A percentile compares a stretch with the other conserved stretches of the same genome.
Evolutionary conservation across 2,113 vertebrate genomes (phyloP).

Genomic region (Micronycteris hirsuta): DNA sequence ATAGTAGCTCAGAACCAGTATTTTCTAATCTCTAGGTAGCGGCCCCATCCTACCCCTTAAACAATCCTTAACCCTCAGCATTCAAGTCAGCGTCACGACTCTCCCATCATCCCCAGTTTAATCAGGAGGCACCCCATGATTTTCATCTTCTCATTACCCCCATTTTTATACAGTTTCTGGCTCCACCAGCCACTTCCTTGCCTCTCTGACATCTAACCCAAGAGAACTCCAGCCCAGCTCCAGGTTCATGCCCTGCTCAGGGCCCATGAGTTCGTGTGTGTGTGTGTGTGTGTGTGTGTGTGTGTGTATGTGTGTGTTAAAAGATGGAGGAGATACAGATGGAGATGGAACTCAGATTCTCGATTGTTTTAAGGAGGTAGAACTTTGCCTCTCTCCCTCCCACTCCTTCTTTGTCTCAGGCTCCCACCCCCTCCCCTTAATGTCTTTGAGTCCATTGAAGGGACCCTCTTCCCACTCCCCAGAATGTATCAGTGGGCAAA

Average conservation of each 20-base stretch:
- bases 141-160: neutral
- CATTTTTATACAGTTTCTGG: neutral
- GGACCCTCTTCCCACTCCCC: neutral
- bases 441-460: neutral
- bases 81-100: neutral
- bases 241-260: neutral
- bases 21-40: neutral
- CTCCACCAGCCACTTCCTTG: neutral
- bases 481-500: neutral
- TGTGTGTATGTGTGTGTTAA: accelerated
- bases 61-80: neutral
- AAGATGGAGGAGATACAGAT: neutral
- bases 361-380: neutral
- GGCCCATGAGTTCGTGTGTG: neutral
- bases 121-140: neutral
- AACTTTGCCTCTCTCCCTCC: neutral
- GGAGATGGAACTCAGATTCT: neutral
- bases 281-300: neutral
- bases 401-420: neutral
- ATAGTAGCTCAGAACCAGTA: neutral
- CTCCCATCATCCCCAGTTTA: neutral
- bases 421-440: neutral
- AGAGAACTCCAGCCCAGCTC: neutral
- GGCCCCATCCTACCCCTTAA: neutral
- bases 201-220: neutral